A percentile compares a stretch with the other conserved stretches of the same genome.
Conservation (phyloP, 2,113 vertebrate species). For the Saccopteryx bilineata region DNA sequence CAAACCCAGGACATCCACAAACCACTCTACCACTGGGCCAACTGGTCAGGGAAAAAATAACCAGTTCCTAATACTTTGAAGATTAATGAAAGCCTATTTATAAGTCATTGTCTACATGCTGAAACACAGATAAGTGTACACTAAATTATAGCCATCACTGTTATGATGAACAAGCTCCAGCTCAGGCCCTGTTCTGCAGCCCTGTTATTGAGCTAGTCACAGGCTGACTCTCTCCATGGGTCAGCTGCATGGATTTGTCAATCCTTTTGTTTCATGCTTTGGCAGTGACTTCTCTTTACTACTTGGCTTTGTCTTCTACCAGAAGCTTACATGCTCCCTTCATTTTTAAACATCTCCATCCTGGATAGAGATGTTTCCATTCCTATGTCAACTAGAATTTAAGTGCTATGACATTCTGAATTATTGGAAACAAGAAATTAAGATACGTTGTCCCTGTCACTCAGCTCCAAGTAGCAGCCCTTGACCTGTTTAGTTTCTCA, state of each 20-base stretch:
- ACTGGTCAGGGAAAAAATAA: neutral
- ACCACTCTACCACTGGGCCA: no score
- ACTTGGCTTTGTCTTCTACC: neutral
- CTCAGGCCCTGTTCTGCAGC: neutral
- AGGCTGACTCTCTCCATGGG: neutral
- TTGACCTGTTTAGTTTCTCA: neutral
- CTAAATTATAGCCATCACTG: neutral
- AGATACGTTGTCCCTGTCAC: neutral
- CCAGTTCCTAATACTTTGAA: neutral
- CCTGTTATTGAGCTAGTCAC: neutral
- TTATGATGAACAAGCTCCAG: neutral
- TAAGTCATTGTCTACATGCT: neutral
- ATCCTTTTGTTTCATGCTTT: neutral
- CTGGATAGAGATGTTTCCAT: neutral
- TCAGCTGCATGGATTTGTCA: neutral
- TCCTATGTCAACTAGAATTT: neutral
- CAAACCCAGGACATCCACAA: no score
- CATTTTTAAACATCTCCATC: neutral
- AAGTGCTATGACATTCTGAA: neutral
- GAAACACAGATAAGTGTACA: neutral
- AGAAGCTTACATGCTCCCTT: neutral
- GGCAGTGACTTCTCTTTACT: neutral
- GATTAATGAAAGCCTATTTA: neutral
- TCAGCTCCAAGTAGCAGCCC: neutral
- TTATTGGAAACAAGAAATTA: conserved; percentile 30